Conservation (phyloP, 2,888 invertebrate genomes). For the Drosophila neotestacea region DNA sequence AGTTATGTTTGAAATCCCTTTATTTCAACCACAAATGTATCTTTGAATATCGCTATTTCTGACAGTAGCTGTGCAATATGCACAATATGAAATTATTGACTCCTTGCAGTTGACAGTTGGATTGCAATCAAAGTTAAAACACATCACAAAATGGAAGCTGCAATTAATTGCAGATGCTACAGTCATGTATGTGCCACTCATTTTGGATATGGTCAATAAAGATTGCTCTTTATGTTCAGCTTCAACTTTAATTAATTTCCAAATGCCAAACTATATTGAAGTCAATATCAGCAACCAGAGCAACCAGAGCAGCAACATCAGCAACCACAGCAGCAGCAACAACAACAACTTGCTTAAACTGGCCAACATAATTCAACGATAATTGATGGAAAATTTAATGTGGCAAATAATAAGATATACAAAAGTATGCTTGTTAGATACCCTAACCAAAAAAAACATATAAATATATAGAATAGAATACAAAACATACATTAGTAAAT, state of each 20-base stretch:
- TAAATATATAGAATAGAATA: too few relatives aligned
- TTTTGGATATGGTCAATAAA: constrained; percentile 13
- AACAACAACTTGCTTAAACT: constrained; percentile 28
- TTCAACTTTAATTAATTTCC: constrained; percentile 23
- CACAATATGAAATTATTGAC: too few relatives aligned
- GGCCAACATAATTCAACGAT: constrained; percentile 56
- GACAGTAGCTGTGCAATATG: too few relatives aligned
- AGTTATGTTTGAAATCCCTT: too few relatives aligned
- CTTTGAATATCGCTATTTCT: too few relatives aligned
- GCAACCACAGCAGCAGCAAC: constrained; percentile 1
- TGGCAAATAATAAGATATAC: constrained; percentile 12
- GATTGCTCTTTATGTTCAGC: constrained; percentile 13
- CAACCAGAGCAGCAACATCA: constrained; percentile 7
- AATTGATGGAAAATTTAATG: constrained; percentile 62
- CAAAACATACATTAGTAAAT: too few relatives aligned
- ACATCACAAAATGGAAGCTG: too few relatives aligned
- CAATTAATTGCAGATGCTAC: constrained; percentile 30
- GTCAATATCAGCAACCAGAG: constrained; percentile 13
- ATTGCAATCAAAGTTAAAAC: too few relatives aligned
- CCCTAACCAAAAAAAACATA: constrained; percentile 1
- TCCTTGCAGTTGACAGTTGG: too few relatives aligned
- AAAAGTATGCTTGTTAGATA: constrained; percentile 1
- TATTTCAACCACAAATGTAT: too few relatives aligned
- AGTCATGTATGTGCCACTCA: not conserved
- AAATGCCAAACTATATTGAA: constrained; percentile 33